Evolutionary conservation across 2,797 vertebrate genomes (phyloP).

Genomic region (Neosilurus hyrtlii): DNA sequence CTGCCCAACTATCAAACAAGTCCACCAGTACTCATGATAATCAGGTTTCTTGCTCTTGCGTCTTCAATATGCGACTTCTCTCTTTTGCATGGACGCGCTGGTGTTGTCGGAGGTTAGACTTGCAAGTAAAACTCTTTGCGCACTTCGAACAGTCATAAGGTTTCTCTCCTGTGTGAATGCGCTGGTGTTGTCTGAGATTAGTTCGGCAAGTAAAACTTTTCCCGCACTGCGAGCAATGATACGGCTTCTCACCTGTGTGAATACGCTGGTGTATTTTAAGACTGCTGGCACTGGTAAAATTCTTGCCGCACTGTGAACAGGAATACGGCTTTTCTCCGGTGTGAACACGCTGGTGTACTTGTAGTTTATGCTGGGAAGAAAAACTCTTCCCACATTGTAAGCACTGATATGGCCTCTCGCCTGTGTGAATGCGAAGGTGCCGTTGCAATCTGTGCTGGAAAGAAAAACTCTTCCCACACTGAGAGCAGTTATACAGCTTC

Average conservation of each 20-base stretch:
- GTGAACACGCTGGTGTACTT: constrained; percentile 28
- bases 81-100: constrained; percentile 26
- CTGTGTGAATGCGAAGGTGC: constrained; percentile 25
- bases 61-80: background rate
- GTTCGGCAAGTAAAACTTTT: constrained; percentile 32
- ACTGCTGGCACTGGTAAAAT: constrained; percentile 26
- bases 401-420: constrained; percentile 21
- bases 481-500: constrained; percentile 21
- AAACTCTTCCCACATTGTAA: constrained; percentile 23
- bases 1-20: background rate
- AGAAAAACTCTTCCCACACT: constrained; percentile 23
- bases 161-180: constrained; percentile 23
- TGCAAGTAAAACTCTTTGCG: constrained; percentile 28
- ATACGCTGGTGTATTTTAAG: constrained; percentile 33
- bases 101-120: constrained; percentile 36
- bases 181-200: constrained; percentile 28
- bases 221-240: constrained; percentile 22
- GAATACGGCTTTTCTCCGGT: constrained; percentile 31
- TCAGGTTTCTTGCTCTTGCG: constrained; percentile 26
- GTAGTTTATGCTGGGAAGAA: constrained; percentile 29
- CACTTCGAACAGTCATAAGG: constrained; percentile 22
- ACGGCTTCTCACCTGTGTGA: constrained; percentile 25
- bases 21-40: background rate
- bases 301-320: constrained; percentile 26
- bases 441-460: constrained; percentile 20